phyloP scores from a whole-genome alignment of 2,888 invertebrate species.

The Tipula vernalis region DNA sequence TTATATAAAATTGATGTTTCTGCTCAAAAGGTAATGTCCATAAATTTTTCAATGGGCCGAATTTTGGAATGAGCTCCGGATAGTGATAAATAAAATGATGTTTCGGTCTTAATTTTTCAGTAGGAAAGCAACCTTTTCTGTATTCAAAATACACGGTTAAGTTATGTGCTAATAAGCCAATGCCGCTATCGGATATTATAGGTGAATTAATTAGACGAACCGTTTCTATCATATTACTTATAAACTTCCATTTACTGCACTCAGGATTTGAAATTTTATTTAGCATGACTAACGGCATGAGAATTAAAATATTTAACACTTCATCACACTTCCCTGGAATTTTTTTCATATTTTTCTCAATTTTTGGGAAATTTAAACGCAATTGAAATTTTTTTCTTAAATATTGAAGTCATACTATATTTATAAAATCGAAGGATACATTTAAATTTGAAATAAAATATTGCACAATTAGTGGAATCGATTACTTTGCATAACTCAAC shows the following conservation, averaged over 20 bases:
- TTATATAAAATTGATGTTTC: not conserved
- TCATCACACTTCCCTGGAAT: constrained; percentile 14
- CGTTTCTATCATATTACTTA: constrained; percentile 14
- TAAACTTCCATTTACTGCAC: constrained; percentile 12
- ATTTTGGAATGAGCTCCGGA: too few species aligned
- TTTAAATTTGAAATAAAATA: constrained; percentile 14
- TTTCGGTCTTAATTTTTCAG: not conserved
- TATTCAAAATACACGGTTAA: not conserved
- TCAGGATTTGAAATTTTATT: constrained; percentile 6
- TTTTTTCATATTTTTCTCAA: too few species aligned
- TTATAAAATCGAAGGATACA: not conserved
- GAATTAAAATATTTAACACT: constrained; percentile 11
- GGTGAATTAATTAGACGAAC: constrained; percentile 10
- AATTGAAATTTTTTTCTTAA: too few species aligned
- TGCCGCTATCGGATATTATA: not conserved
- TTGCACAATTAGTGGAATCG: constrained; percentile 18
- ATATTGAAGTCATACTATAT: too few species aligned
- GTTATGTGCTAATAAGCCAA: not conserved
- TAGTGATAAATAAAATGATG: not conserved
- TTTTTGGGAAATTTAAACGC: too few species aligned
- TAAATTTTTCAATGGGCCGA: not conserved
- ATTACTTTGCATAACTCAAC: constrained; percentile 23
- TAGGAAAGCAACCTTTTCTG: not conserved
- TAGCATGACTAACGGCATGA: constrained; percentile 12
- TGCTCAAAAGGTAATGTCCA: not conserved